Base-by-base conservation (phyloP, 2,113 vertebrate genomes). In the Bos javanicus region DNA sequence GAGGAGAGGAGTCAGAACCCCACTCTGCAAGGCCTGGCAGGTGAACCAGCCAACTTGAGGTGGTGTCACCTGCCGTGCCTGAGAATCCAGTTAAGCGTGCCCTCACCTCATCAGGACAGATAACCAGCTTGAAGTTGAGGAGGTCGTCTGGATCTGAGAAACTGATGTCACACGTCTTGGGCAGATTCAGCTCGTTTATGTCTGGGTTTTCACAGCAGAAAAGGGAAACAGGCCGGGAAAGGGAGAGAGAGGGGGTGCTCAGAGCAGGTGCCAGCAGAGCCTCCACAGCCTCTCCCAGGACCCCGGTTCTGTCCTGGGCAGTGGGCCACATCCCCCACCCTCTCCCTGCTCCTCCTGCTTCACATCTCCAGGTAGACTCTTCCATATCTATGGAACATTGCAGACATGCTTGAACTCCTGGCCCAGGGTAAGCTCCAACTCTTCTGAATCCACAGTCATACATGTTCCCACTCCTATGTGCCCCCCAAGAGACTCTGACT, bases 71-170 rank as follows among this genome's bases (percentile, higher is more conserved):
- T 30, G 54, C 30, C 3, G 12, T 82, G 92, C 30, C 26, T 84
- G 43, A 54, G 54, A 62, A 25, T 74, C 30, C 12, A 11, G 43
- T 43, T 56, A 26, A 25, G 50, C 33, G 3, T 60, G 39, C 25
- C 39, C 98, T 98, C 90, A 99, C 99, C 99, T 99, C 99, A 97
- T 99, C 99, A 6, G 99, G 99, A 78, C 99, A 99, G 99, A 99
- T 99, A 99, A 99, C 99, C 98, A 99, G 99, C 97, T 99, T 99
- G 99, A 99, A 99, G 99, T 99, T 99, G 96, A 99, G 99, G 36
- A 99, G 99, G 98, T 99, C 99, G 89, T 99, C 99, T 62, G 99
- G 99, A 82, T 99, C 99, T 1, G 99, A 99, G 97, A 99, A 99
- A 96, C 99, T 99, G 96, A 99, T 99, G 98, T 99, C 99, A 82